phyloP scores from a whole-genome alignment of 2,888 invertebrate genomes.

The Chironomus riparius region DNA sequence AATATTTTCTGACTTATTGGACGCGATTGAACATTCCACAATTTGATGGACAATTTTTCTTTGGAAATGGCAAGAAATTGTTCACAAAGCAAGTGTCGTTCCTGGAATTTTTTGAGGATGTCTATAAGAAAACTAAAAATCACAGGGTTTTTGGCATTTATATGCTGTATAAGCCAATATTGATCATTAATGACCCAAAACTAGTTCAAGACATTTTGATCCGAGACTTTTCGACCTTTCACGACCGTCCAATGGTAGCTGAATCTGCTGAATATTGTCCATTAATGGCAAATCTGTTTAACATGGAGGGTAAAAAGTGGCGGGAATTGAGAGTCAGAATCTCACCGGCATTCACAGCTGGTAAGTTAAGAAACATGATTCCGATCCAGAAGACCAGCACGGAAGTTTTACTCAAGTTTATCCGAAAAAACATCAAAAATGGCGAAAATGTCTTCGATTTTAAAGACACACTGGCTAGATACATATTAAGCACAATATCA shows the following conservation, averaged over 20 bases:
- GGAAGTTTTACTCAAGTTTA: constrained; percentile 45
- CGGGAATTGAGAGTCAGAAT: constrained; percentile 52
- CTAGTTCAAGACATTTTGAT: constrained; percentile 51
- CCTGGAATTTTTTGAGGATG: constrained; percentile 48
- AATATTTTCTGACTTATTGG: too few species aligned
- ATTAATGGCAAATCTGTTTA: constrained; percentile 51
- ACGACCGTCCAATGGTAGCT: constrained; percentile 52
- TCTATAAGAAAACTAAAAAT: constrained; percentile 49
- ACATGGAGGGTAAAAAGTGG: constrained; percentile 52
- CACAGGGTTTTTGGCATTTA: constrained; percentile 48
- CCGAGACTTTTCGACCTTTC: constrained; percentile 54
- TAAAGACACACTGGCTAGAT: constrained; percentile 35
- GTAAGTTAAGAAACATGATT: constrained; percentile 58
- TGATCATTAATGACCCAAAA: constrained; percentile 54
- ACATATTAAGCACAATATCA: constrained; percentile 42
- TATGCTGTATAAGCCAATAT: constrained; percentile 50
- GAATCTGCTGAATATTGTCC: constrained; percentile 54
- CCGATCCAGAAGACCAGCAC: constrained; percentile 50
- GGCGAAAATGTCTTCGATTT: constrained; percentile 44
- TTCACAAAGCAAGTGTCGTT: too few species aligned
- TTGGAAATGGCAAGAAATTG: too few species aligned
- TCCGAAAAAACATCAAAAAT: constrained; percentile 37
- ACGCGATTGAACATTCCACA: too few species aligned
- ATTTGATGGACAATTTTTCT: too few species aligned
- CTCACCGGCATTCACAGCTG: constrained; percentile 57